Base-by-base conservation (phyloP, 2,888 invertebrate genomes). In the Morinoia aosen region DNA sequence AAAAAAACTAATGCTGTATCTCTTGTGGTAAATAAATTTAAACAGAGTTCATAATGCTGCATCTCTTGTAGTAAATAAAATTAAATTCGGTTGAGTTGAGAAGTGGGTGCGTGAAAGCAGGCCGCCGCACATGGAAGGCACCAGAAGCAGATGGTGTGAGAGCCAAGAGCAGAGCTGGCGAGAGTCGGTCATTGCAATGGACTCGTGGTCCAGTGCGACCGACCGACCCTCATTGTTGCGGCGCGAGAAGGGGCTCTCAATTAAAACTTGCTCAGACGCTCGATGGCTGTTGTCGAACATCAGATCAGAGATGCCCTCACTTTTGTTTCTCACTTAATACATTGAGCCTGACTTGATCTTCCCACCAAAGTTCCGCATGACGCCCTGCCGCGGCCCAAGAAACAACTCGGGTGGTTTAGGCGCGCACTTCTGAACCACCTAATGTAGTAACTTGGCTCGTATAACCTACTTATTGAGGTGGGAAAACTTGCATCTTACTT, bases 251-350 rank as follows among this genome's bases (percentile, higher is more conserved):
- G 57, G 93, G 16, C 57, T 57, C 93, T 93, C 93, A 93, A 93
- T 93, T 93, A 93, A 93, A 93, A 93, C 93, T 93, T 93, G 57
- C 58, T 33, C 56, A 56, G 19, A 48, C 57, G 33, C 57, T 33
- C 93, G 48, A 93, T 93, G 93, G 48, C 57, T 93, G 93, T 93
- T 93, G 93, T 48, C 57, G 57, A 93, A 93, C 93, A 93, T 93
- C 93, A 93, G n/a, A 33, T 57, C 93, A 90, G 40, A 40, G 90
- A 90, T 90, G 90, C 48, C 90, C 90, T 90, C 12, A 90, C 76
- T 76, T 76, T 76, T 76, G 76, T 76, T 33, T 76, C 76, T 76
- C 76, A 76, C 76, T 76, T 14, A 76, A 76, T 76, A 76, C 76
- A 76, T 76, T 76, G 76, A 76, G 76, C 33, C 76, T 76, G 25